These are phyloP conservation scores for Lacerta viridis DNA, from an alignment of 2,797 vertebrate genomes.

Conservation along the genomic window DNA sequence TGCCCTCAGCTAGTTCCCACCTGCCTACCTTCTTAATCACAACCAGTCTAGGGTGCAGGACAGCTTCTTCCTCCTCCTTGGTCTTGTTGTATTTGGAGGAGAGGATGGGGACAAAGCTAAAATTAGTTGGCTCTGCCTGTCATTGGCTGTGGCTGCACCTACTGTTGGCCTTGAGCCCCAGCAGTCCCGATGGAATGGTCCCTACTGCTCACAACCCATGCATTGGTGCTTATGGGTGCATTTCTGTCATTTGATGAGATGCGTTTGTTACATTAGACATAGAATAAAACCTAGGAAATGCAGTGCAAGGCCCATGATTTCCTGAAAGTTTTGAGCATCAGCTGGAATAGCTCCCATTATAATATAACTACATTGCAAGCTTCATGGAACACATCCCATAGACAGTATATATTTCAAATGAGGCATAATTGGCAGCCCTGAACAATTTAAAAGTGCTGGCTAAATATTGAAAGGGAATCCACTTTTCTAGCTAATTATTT, in stretches of 20 bases:
- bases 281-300: not conserved
- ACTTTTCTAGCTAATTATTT: conserved; percentile 34
- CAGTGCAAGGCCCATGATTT: not conserved
- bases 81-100: too few species aligned
- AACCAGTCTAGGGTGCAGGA: too few species aligned
- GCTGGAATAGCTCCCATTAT: not conserved
- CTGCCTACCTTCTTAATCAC: too few species aligned
- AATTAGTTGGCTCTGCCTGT: too few species aligned
- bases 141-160: too few species aligned
- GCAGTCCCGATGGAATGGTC: too few species aligned
- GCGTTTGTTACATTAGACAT: not conserved
- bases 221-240: not conserved
- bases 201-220: not conserved
- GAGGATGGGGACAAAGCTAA: too few species aligned
- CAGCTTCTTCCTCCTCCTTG: too few species aligned
- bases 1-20: too few species aligned
- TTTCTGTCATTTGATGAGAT: too few species aligned
- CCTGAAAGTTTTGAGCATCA: not conserved
- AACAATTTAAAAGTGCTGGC: not conserved
- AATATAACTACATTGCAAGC: not conserved
- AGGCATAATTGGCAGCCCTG: conserved; percentile 25
- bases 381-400: conserved; percentile 1
- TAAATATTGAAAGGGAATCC: not conserved
- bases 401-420: not conserved
- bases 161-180: too few species aligned